Evolutionary conservation across 2,888 invertebrate species (phyloP), one percentile per base, ranked within the genome.

Genomic region (Axea sp.): DNA sequence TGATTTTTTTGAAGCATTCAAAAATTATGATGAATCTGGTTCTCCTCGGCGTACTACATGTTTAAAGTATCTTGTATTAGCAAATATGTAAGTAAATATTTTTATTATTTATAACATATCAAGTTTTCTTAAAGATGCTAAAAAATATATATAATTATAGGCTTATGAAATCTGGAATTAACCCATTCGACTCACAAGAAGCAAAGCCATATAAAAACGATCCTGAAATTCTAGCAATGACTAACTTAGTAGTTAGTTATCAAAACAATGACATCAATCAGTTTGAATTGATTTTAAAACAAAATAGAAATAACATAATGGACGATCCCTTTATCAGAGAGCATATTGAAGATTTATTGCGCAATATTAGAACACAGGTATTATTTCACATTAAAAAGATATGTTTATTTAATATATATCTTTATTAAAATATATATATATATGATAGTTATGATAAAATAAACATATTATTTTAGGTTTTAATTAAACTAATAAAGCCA

Each of bases 151-250:
- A 28, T 28, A 33, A 59, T 41, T 26, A 24, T 14, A 96, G 95
- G 96, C 90, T 99, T 77, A 99, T 99, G 98, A 98, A 99, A 87
- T 99, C 98, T 2, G 98, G 97, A 26, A 99, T 99, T 77, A 99
- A 99, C 89, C 99, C 99, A 0, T 99, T 99, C 88, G 99, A 99
- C 89, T 98, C 98, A 0, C 99, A 99, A 90, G 99, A 99, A 90
- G 99, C 99, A 0, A 99, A 99, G 86, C 99, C 99, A 0, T 99
- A 99, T 87, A 99, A 98, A 89, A 99, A 99, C 87, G 99, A 99
- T 89, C 97, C 98, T 0, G 99, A 99, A 89, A 99, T 99, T 81
- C 90, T 99, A 78, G 99, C 99, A 8, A 99, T 99, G 98, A 99
- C 99, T 3, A 98, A 99, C 89, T 90, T 99, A 81, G 99, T 99